Evolutionary conservation across 2,888 invertebrate genomes (phyloP).

Genomic region (Hesperia comma): DNA sequence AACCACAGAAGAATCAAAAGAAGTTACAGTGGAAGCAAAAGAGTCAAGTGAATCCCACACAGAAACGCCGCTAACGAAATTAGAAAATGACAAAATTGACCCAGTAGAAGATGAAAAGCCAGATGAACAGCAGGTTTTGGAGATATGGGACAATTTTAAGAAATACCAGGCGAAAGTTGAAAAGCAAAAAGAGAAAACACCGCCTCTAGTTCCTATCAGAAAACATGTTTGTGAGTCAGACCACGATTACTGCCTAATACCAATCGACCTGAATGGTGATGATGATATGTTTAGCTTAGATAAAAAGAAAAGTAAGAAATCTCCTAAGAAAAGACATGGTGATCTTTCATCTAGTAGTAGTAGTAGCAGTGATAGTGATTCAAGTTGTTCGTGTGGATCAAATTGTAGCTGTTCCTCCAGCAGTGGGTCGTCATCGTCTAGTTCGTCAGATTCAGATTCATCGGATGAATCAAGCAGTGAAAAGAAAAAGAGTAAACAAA

Average conservation of each 20-base stretch:
- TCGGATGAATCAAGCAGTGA: constrained; percentile 71
- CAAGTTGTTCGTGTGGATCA: constrained; percentile 92
- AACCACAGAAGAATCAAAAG: constrained; percentile 49
- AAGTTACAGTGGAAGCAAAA: constrained; percentile 45
- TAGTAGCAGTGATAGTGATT: constrained; percentile 89
- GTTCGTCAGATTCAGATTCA: constrained; percentile 79
- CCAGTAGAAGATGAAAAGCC: constrained; percentile 75
- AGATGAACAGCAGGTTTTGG: constrained; percentile 85
- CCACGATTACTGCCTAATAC: constrained; percentile 89
- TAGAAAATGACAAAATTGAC: constrained; percentile 56
- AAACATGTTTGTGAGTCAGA: constrained; percentile 86
- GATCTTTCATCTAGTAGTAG: constrained; percentile 88
- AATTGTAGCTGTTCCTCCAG: constrained; percentile 93
- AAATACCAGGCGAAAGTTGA: constrained; percentile 89
- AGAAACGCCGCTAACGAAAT: constrained; percentile 45
- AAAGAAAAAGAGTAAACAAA: constrained; percentile 75
- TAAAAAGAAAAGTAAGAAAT: constrained; percentile 79
- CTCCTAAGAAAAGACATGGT: constrained; percentile 76
- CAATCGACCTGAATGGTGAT: constrained; percentile 73
- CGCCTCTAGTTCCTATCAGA: constrained; percentile 74
- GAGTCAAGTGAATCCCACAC: constrained; percentile 40
- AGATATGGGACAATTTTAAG: constrained; percentile 91
- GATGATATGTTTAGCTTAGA: constrained; percentile 68
- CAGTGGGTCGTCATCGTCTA: constrained; percentile 87
- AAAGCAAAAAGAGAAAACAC: constrained; percentile 78